Conservation (phyloP, 2,113 vertebrate species). For the Narcine bancroftii region DNA sequence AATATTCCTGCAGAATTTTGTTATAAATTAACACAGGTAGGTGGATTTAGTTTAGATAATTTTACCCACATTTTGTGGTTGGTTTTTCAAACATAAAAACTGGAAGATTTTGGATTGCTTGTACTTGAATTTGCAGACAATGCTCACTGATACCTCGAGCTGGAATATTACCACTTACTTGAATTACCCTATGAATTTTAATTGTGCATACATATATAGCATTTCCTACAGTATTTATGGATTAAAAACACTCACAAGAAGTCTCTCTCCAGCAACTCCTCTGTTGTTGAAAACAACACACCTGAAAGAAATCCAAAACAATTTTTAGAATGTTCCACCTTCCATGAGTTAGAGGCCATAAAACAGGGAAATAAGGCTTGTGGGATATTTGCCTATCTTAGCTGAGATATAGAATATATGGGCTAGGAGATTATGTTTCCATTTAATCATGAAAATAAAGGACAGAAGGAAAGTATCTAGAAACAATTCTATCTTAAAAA, state of each 20-base stretch:
- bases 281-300: conserved; percentile 86
- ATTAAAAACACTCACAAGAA: conserved; percentile 73
- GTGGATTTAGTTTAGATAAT: neutral
- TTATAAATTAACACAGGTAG: neutral
- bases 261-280: conserved; percentile 74
- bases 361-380: neutral
- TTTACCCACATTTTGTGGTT: neutral
- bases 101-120: neutral
- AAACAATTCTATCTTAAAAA: no score
- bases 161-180: conserved; percentile 39
- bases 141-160: neutral
- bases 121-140: neutral
- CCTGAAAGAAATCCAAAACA: conserved; percentile 62
- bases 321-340: neutral
- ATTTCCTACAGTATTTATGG: conserved; percentile 42
- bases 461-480: no score
- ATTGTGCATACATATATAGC: conserved; percentile 45
- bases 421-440: no score
- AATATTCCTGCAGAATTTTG: neutral
- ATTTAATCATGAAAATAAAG: no score
- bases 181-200: conserved; percentile 42
- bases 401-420: no score
- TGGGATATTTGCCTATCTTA: no score
- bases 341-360: no score
- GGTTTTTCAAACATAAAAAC: neutral